Base-by-base conservation (phyloP, 2,888 invertebrate species). In the Amphipyra tragopoginis region DNA sequence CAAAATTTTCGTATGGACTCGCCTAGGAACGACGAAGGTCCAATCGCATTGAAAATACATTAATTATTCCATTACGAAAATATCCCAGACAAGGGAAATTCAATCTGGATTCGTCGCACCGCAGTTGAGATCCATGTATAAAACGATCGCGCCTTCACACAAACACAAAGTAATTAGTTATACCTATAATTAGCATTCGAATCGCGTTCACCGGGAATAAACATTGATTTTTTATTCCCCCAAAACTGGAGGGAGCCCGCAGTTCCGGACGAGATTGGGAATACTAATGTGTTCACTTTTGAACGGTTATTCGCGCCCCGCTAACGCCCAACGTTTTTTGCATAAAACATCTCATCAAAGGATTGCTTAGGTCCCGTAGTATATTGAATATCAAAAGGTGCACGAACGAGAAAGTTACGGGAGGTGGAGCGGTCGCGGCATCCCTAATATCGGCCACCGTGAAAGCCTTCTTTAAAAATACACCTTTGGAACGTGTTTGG, bases 341-440 rank as follows among this genome's bases (percentile, higher is more conserved):
- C 94, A 94, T 94, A 94, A 94, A 94, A 94, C 93, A 94, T 94
- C 94, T 94, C 94, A 94, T 94, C 94, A 94, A 94, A 94, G 94
- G 94, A 93, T 94, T 94, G 94, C 93, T 92, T 86, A 90, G 93
- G 89, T 86, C 87, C 90, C 91, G 76, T 86, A 90, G 91, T 94
- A 94, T 94, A 94, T 94, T 94, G 93, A 94, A 94, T 94, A 94
- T 94, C 93, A 94, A 94, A 94, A 93, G 93, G 93, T 93, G 90
- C 87, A 89, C 90, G 86, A 86, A 83, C 86, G 90, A 84, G 84
- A 92, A 94, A 93, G 90, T 93, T 93, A 91, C 81, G 80, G 88
- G 85, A 76, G 86, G 83, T 85, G 86, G 85, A 80, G 88, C 87
- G 84, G 83, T 82, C 83, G 88, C 82, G 83, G 91, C 92, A 88